Evolutionary conservation across 2,888 invertebrate genomes (phyloP).

Genomic region (Electrophaes corylata): DNA sequence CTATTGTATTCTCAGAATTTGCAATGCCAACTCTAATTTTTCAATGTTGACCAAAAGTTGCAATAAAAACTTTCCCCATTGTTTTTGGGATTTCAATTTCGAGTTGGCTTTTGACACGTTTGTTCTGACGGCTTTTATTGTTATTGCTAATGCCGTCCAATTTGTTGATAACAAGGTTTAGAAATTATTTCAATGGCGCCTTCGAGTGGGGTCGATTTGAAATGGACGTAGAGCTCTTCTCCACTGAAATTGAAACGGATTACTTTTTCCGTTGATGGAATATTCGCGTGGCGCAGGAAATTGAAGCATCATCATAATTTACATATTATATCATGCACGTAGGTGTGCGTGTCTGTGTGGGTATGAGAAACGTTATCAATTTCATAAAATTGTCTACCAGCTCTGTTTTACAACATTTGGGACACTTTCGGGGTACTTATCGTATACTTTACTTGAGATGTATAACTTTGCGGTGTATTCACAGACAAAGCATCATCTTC

Average conservation of each 20-base stretch:
- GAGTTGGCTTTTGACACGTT: slow-evolving; percentile 54
- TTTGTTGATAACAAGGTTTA: slow-evolving; percentile 63
- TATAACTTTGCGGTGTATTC: neutral
- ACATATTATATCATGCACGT: slow-evolving; percentile 47
- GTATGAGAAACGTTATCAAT: slow-evolving; percentile 28
- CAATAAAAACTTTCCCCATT: slow-evolving; percentile 58
- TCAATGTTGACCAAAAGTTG: slow-evolving; percentile 58
- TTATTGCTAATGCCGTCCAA: slow-evolving; percentile 64
- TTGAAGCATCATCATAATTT: slow-evolving; percentile 58
- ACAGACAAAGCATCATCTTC: slow-evolving; percentile 4
- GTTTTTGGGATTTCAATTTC: slow-evolving; percentile 62
- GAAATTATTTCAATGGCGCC: slow-evolving; percentile 56
- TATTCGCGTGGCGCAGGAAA: slow-evolving; percentile 64
- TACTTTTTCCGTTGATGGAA: slow-evolving; percentile 60
- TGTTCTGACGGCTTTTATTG: slow-evolving; percentile 55
- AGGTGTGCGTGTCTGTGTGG: slow-evolving; percentile 12
- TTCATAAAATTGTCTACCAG: slow-evolving; percentile 1
- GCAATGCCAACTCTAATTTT: slow-evolving; percentile 70
- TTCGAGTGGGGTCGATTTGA: slow-evolving; percentile 47
- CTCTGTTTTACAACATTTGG: slow-evolving; percentile 8
- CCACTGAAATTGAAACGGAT: slow-evolving; percentile 64
- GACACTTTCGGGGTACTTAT: slow-evolving; percentile 3
- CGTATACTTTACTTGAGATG: slow-evolving; percentile 7
- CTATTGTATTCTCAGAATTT: slow-evolving; percentile 79
- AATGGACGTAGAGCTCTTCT: slow-evolving; percentile 58